Percentiles rank a stretch among this genome's conserved stretches.
These are phyloP conservation scores for Spinus pinus DNA, from an alignment of 2,797 vertebrate genomes.

Conservation along the genomic window DNA sequence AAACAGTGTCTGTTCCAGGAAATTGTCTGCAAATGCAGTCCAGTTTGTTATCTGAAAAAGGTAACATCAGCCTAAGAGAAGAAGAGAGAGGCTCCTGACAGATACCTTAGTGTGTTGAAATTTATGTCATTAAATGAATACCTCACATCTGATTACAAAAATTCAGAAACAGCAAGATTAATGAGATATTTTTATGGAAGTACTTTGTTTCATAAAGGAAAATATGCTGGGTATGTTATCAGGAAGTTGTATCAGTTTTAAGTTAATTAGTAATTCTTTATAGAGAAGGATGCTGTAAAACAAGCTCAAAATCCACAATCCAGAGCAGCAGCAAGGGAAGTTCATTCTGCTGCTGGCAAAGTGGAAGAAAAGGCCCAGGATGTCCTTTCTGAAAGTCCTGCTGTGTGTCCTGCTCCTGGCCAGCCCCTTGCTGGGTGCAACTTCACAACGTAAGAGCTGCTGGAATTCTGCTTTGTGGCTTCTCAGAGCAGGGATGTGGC, in stretches of 20 bases:
- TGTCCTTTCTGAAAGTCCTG: neutral
- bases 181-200: neutral
- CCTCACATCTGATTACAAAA: neutral
- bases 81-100: neutral
- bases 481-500: neutral
- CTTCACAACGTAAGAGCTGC: slow-evolving; percentile 43
- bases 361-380: neutral
- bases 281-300: slow-evolving; percentile 15
- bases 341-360: neutral
- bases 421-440: neutral
- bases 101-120: neutral
- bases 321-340: neutral
- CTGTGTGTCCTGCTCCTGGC: slow-evolving; percentile 16
- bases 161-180: neutral
- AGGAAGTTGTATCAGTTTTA: neutral
- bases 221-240: neutral
- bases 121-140: neutral
- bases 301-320: slow-evolving; percentile 55
- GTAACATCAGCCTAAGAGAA: neutral
- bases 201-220: neutral
- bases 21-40: neutral
- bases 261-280: slow-evolving; percentile 67
- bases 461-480: neutral
- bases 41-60: neutral
- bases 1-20: neutral